phyloP scores from a whole-genome alignment of 2,888 invertebrate genomes.

The Gymnocheta viridis region DNA sequence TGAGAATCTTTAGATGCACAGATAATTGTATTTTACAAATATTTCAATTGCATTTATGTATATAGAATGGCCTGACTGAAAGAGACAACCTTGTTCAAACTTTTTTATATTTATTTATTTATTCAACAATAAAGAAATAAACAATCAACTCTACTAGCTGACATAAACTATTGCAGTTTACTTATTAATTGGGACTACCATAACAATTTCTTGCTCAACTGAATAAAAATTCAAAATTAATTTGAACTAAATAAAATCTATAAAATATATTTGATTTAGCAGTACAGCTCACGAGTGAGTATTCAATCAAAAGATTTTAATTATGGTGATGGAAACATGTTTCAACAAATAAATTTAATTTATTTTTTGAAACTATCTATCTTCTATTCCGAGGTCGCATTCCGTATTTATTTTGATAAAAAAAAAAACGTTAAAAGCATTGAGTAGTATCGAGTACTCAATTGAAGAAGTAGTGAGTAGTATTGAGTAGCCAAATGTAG shows the following conservation, averaged over 20 bases:
- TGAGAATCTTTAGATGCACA: conserved; percentile 1
- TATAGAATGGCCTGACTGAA: conserved; percentile 3
- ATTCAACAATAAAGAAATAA: neutral
- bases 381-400: too few relatives aligned
- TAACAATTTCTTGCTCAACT: conserved; percentile 5
- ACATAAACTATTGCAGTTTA: conserved; percentile 13
- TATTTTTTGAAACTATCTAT: too few relatives aligned
- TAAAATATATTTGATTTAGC: neutral
- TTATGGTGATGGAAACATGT: too few relatives aligned
- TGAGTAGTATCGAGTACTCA: too few relatives aligned
- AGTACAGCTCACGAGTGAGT: too few relatives aligned
- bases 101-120: neutral
- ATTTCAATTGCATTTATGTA: conserved; percentile 17
- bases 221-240: conserved; percentile 9
- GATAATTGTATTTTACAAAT: neutral
- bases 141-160: conserved; percentile 11
- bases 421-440: too few relatives aligned
- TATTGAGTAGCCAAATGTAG: too few relatives aligned
- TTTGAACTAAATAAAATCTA: neutral
- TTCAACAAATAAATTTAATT: too few relatives aligned
- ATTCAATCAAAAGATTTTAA: too few relatives aligned
- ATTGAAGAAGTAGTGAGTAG: too few relatives aligned
- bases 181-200: conserved; percentile 5
- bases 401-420: too few relatives aligned
- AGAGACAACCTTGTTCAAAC: conserved; percentile 34